Conservation (phyloP, 2,888 invertebrate genomes). For the Agapetus fuscipes region DNA sequence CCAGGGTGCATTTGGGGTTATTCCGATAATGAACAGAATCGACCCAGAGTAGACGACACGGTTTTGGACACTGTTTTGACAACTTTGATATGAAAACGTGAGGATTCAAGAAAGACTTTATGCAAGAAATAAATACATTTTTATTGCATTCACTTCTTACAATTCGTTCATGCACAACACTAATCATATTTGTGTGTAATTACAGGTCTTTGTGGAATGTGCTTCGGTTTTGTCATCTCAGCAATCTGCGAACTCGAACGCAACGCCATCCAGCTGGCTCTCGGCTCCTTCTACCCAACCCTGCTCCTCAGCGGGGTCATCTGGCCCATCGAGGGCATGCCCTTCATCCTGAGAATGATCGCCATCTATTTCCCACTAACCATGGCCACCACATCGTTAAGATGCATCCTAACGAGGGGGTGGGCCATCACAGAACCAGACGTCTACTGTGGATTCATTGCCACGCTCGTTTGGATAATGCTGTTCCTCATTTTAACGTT, state of each 20-base stretch:
- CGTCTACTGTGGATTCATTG: slow-evolving; percentile 81
- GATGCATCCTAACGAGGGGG: slow-evolving; percentile 80
- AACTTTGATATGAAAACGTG: no score
- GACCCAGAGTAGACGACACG: no score
- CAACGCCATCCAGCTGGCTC: slow-evolving; percentile 85
- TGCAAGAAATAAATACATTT: no score
- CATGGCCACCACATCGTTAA: slow-evolving; percentile 82
- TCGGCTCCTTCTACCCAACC: slow-evolving; percentile 93
- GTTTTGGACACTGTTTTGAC: no score
- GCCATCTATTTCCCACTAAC: slow-evolving; percentile 80
- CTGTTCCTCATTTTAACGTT: slow-evolving; percentile 72
- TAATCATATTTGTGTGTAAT: no score
- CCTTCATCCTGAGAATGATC: slow-evolving; percentile 69
- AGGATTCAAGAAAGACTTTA: no score
- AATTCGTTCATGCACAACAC: no score
- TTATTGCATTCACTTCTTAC: no score
- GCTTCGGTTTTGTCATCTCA: slow-evolving; percentile 91
- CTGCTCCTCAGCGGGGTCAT: slow-evolving; percentile 87
- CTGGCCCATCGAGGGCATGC: slow-evolving; percentile 97
- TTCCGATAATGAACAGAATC: no score
- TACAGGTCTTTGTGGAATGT: slow-evolving; percentile 90
- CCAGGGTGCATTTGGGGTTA: no score
- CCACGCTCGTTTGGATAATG: slow-evolving; percentile 78
- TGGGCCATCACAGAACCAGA: slow-evolving; percentile 74
- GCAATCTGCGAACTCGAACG: slow-evolving; percentile 85